Evolutionary conservation across 2,888 invertebrate species (phyloP).

Genomic region (Nemapogon koenigi): DNA sequence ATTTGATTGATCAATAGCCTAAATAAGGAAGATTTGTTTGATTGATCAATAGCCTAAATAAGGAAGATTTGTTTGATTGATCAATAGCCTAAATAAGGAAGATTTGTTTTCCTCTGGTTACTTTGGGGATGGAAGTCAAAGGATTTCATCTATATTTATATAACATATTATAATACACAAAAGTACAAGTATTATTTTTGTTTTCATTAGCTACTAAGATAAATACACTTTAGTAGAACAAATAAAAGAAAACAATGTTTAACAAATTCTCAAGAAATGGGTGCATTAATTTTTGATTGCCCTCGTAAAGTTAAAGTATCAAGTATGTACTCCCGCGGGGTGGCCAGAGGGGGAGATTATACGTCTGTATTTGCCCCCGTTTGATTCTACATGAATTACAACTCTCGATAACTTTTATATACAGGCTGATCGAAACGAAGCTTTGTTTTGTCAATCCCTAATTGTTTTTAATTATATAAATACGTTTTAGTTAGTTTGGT

Average conservation of each 20-base stretch:
- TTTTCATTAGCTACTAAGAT: neutral
- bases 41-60: no score
- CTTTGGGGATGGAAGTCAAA: no score
- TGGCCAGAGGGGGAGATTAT: slow-evolving; percentile 14
- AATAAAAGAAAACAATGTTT: neutral
- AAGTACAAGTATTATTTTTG: neutral
- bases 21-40: no score
- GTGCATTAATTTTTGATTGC: neutral
- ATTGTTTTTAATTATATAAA: no score
- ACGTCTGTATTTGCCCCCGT: slow-evolving; percentile 29
- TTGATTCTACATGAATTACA: slow-evolving; percentile 39
- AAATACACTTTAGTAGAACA: neutral
- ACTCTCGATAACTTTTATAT: slow-evolving; percentile 30
- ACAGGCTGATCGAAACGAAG: slow-evolving; percentile 27
- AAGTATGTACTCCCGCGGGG: slow-evolving; percentile 6
- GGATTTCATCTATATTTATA: neutral
- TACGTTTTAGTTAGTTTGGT: no score
- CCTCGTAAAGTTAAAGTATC: neutral
- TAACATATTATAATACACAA: neutral
- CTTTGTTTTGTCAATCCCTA: no score
- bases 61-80: no score
- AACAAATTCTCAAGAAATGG: neutral
- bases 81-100: no score
- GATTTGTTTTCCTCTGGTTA: no score
- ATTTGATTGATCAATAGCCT: no score